A percentile compares a stretch with the other conserved stretches of the same genome.
These are phyloP conservation scores for Drosophila demipolita DNA, from an alignment of 2,888 invertebrate species.

Conservation along the genomic window DNA sequence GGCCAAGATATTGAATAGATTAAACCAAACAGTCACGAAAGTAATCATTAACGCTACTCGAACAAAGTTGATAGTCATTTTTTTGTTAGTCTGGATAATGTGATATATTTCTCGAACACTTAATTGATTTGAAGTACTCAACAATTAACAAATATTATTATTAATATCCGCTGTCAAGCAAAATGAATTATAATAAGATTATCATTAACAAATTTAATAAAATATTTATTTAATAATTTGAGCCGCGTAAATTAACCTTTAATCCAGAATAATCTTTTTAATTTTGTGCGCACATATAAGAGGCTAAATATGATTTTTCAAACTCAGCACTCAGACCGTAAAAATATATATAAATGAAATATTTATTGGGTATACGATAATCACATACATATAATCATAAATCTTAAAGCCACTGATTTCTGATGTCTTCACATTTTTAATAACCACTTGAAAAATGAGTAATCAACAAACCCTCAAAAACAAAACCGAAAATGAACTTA, in stretches of 20 bases:
- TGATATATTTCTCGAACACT: background rate
- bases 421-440: constrained; percentile 10
- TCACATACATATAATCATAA: background rate
- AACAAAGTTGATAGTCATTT: constrained; percentile 23
- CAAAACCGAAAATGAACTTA: constrained; percentile 53
- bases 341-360: background rate
- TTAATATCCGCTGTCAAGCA: background rate
- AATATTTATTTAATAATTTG: background rate
- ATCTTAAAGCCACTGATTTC: background rate
- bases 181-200: background rate
- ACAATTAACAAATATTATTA: background rate
- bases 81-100: background rate
- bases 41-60: constrained; percentile 55
- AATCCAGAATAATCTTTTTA: background rate
- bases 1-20: constrained; percentile 21
- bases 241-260: background rate
- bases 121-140: background rate
- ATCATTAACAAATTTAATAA: background rate
- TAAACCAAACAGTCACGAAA: constrained; percentile 35
- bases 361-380: background rate
- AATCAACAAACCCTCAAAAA: constrained; percentile 27
- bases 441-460: constrained; percentile 32
- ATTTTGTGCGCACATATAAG: background rate
- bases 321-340: background rate
- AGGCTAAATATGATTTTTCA: background rate